Conservation (phyloP, 1,140 invertebrate genomes). For the Pseudobourletiella spinata region DNA sequence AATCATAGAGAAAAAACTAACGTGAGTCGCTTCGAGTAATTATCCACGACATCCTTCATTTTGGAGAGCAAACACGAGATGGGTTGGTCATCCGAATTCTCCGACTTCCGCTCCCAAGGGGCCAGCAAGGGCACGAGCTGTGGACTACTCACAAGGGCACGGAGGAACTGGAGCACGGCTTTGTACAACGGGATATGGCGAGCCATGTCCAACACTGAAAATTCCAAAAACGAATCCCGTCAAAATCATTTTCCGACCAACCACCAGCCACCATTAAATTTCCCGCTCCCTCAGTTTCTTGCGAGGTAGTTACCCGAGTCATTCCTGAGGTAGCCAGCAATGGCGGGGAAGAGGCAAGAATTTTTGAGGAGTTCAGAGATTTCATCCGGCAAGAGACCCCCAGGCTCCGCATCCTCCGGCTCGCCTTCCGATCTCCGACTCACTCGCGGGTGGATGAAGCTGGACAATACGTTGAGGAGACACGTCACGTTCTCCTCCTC, state of each 20-base stretch:
- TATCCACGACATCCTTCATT: constrained; percentile 85
- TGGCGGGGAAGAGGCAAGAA: constrained; percentile 75
- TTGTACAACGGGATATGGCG: constrained; percentile 85
- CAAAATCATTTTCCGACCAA: constrained; percentile 4
- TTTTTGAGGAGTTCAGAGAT: constrained; percentile 66
- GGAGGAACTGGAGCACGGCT: constrained; percentile 67
- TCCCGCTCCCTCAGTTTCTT: too few relatives aligned
- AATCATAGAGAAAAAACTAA: constrained; percentile 40
- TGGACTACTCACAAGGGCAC: constrained; percentile 62
- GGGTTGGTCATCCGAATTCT: constrained; percentile 42
- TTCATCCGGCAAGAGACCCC: constrained; percentile 48
- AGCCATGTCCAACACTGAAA: constrained; percentile 78
- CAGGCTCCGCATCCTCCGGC: constrained; percentile 1
- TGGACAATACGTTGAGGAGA: constrained; percentile 66
- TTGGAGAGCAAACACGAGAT: constrained; percentile 63
- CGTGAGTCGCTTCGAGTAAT: constrained; percentile 73
- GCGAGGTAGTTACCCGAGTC: constrained; percentile 60
- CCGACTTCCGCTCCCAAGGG: constrained; percentile 43
- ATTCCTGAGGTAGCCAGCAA: constrained; percentile 85
- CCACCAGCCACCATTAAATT: too few relatives aligned
- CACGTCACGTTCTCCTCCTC: constrained; percentile 91
- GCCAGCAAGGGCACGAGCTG: constrained; percentile 58
- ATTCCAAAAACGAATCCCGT: too few relatives aligned
- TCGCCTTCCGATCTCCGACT: constrained; percentile 31
- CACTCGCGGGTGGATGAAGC: constrained; percentile 71